Conservation (phyloP, 2,113 vertebrate species). For the Cisticola juncidis region DNA sequence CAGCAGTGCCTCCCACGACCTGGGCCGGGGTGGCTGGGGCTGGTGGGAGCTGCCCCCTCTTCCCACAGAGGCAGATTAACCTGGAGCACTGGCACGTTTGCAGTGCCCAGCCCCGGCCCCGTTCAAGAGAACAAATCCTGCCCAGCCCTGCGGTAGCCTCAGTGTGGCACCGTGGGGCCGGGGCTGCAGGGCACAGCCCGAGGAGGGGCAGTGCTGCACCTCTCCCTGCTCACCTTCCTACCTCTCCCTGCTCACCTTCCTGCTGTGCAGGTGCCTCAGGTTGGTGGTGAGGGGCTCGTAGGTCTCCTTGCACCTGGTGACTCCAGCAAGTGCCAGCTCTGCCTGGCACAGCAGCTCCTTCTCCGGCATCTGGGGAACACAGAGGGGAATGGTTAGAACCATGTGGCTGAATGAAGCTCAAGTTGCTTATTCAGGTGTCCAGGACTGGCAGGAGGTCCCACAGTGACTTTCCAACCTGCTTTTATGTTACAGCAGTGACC, state of each 20-base stretch:
- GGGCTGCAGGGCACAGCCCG: fast-evolving
- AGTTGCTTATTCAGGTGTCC: not conserved
- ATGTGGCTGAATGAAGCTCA: fast-evolving
- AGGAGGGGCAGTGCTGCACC: not conserved
- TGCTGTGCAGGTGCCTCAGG: not conserved
- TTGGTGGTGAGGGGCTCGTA: not conserved
- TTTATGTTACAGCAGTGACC: fast-evolving
- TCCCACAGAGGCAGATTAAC: fast-evolving
- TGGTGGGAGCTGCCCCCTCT: not conserved
- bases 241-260: not conserved
- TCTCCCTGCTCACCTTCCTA: not conserved
- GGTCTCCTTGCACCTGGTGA: not conserved
- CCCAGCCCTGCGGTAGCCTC: fast-evolving
- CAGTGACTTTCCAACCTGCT: not conserved
- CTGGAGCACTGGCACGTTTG: fast-evolving
- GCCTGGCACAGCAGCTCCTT: conserved; percentile 48
- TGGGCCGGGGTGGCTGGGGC: fast-evolving
- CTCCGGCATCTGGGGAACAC: not conserved
- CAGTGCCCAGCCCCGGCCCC: not conserved
- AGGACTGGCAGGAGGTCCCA: not conserved
- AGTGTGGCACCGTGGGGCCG: fast-evolving
- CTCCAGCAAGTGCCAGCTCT: not conserved
- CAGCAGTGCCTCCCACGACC: not conserved
- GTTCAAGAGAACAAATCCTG: fast-evolving
- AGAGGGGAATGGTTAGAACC: fast-evolving